phyloP scores from a whole-genome alignment of 2,797 vertebrate genomes.

The Brachyrhaphis roseni region DNA sequence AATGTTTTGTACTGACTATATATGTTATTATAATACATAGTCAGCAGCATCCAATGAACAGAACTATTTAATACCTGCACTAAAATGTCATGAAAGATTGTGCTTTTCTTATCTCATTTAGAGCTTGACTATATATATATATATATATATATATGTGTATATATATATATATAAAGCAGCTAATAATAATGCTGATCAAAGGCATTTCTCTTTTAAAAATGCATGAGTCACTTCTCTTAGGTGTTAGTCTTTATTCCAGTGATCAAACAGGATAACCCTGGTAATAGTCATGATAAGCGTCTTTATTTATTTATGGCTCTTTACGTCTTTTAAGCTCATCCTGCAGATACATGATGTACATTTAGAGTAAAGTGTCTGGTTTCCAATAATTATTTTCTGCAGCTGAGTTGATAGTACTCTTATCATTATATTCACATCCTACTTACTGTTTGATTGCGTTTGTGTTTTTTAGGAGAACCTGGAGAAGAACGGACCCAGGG shows the following conservation, averaged over 20 bases:
- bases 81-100: not conserved
- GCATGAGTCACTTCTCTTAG: constrained; percentile 16
- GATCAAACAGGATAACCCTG: constrained; percentile 28
- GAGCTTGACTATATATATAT: too few relatives aligned
- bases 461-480: constrained; percentile 86
- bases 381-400: not conserved
- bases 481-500: constrained; percentile 90
- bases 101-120: not conserved
- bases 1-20: too few relatives aligned
- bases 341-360: constrained; percentile 6
- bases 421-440: not conserved
- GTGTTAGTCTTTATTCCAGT: constrained; percentile 27
- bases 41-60: too few relatives aligned
- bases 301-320: constrained; percentile 24
- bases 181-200: constrained; percentile 21
- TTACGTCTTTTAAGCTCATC: constrained; percentile 28
- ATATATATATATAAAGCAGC: not conserved
- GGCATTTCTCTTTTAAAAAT: constrained; percentile 18
- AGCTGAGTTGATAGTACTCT: not conserved
- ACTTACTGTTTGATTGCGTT: not conserved
- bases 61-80: not conserved
- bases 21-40: not conserved
- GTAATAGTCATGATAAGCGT: constrained; percentile 48
- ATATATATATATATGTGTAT: not conserved
- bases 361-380: not conserved